Conservation (phyloP, 2,888 invertebrate genomes). For the Lasius fuliginosus region DNA sequence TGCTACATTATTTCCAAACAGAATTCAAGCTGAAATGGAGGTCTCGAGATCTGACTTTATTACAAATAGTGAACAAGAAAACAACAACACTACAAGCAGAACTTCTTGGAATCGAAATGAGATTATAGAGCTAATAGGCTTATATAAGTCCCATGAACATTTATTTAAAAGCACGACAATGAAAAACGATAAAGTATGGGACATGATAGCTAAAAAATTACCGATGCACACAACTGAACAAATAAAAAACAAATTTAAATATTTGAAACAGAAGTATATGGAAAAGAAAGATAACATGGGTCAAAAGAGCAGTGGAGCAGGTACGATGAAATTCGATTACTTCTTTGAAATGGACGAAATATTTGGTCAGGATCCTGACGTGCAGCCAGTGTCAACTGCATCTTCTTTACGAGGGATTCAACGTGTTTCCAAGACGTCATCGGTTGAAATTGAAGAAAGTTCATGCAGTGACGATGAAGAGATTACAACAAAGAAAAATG, state of each 20-base stretch:
- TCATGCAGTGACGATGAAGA: neutral
- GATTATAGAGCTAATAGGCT: constrained; percentile 20
- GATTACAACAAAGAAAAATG: neutral
- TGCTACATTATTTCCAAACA: constrained; percentile 13
- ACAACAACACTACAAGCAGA: constrained; percentile 5
- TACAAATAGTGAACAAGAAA: constrained; percentile 17
- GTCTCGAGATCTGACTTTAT: neutral
- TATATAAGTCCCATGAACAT: neutral
- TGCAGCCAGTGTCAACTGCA: constrained; percentile 29
- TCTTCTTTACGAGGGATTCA: constrained; percentile 33
- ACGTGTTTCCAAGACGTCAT: constrained; percentile 6
- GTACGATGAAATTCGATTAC: constrained; percentile 24
- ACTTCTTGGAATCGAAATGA: constrained; percentile 37
- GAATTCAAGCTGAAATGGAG: neutral
- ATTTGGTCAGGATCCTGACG: constrained; percentile 38
- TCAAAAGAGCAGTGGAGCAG: constrained; percentile 12
- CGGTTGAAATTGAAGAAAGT: constrained; percentile 9
- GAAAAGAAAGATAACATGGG: constrained; percentile 34
- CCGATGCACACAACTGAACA: neutral
- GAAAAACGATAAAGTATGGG: too few relatives aligned
- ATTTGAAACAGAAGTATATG: constrained; percentile 22
- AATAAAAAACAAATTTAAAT: constrained; percentile 37
- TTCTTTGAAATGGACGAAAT: constrained; percentile 32
- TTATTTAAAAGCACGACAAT: too few relatives aligned
- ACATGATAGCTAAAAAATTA: too few relatives aligned